phyloP scores from a whole-genome alignment of 2,797 vertebrate species.

The Schizopygopsis pylzovi region DNA sequence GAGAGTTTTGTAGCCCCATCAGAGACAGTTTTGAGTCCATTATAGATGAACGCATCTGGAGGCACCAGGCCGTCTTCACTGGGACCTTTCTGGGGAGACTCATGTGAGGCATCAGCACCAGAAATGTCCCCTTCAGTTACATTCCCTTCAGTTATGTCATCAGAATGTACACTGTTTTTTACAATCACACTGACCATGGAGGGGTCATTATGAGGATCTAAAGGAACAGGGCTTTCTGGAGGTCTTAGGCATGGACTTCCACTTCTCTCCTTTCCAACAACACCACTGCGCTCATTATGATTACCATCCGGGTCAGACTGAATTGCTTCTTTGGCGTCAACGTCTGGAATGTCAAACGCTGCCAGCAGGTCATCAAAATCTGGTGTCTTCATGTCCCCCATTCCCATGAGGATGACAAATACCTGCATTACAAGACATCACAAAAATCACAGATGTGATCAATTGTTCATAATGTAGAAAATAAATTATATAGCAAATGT shows the following conservation, averaged over 20 bases:
- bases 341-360: conserved; percentile 97
- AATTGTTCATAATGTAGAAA: conserved; percentile 11
- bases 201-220: conserved; percentile 72
- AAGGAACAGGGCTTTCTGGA: conserved; percentile 51
- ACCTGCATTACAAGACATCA: conserved; percentile 66
- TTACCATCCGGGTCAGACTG: conserved; percentile 81
- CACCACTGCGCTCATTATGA: conserved; percentile 67
- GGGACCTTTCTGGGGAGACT: conserved; percentile 58
- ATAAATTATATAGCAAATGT: not conserved
- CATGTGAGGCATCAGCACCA: conserved; percentile 54
- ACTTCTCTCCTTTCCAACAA: conserved; percentile 55
- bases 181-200: conserved; percentile 94
- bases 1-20: not conserved
- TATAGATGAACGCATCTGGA: conserved; percentile 75
- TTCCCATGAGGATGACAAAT: conserved; percentile 72
- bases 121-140: conserved; percentile 56
- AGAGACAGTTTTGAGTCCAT: conserved; percentile 80
- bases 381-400: conserved; percentile 99
- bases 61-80: conserved; percentile 55
- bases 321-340: conserved; percentile 95
- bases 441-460: not conserved
- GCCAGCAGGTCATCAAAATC: conserved; percentile 97
- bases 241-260: conserved; percentile 67
- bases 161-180: conserved; percentile 89
- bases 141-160: conserved; percentile 52